Conservation (phyloP, 2,113 vertebrate genomes). For the Heterotis niloticus region DNA sequence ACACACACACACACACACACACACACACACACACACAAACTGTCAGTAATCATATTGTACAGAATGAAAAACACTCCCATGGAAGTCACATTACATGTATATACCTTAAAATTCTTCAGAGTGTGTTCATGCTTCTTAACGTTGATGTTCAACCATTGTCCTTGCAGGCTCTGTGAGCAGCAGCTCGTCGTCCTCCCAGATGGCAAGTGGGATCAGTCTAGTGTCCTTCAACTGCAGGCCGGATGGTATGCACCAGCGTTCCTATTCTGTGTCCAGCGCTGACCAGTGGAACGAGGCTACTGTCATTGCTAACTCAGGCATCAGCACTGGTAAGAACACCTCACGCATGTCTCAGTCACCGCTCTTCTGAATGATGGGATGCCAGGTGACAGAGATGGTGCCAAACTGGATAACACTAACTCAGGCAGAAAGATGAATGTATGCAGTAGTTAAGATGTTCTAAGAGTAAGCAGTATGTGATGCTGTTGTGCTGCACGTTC, state of each 20-base stretch:
- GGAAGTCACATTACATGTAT: too few relatives aligned
- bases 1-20: too few relatives aligned
- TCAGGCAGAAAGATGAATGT: too few relatives aligned
- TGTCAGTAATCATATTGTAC: too few relatives aligned
- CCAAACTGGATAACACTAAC: too few relatives aligned
- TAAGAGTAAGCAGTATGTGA: too few relatives aligned
- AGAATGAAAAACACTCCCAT: too few relatives aligned
- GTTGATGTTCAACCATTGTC: background rate
- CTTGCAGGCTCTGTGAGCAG: constrained; percentile 77
- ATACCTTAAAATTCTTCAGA: too few relatives aligned
- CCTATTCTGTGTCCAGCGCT: constrained; percentile 94
- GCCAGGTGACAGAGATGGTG: background rate
- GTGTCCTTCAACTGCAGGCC: constrained; percentile 87
- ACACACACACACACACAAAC: too few relatives aligned
- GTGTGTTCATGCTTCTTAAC: too few relatives aligned
- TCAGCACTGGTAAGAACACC: constrained; percentile 85
- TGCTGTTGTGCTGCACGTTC: too few relatives aligned
- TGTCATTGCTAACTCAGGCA: constrained; percentile 91
- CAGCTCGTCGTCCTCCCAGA: constrained; percentile 84
- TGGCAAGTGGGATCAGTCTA: constrained; percentile 83
- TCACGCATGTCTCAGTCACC: background rate
- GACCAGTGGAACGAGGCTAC: constrained; percentile 97
- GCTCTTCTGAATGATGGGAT: background rate
- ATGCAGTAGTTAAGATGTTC: too few relatives aligned
- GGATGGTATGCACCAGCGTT: constrained; percentile 92